A percentile compares a stretch with the other conserved stretches of the same genome.
Evolutionary conservation across 53 echinoderm and acorn worm genomes (phyloP).

Genomic region (Arbacia lixula): DNA sequence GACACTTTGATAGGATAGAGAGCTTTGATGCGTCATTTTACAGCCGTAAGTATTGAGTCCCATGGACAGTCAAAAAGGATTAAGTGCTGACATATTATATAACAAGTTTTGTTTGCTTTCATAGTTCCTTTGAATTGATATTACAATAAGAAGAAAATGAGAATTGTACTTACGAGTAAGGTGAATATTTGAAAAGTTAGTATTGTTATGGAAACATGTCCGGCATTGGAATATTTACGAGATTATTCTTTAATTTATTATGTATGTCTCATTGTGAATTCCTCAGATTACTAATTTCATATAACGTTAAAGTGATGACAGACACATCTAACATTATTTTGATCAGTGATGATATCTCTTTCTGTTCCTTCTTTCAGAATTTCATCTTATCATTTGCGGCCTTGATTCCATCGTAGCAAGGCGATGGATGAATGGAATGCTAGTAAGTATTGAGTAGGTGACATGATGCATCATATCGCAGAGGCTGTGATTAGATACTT

Average conservation of each 20-base stretch:
- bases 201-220: no score
- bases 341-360: background rate
- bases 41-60: slow-evolving; percentile 93
- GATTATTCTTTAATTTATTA: background rate
- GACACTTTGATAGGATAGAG: slow-evolving; percentile 98
- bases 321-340: background rate
- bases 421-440: slow-evolving; percentile 98
- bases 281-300: background rate
- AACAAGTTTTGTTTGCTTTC: no score
- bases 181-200: no score
- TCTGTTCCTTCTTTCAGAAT: slow-evolving; percentile 63
- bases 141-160: no score
- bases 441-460: slow-evolving; percentile 70
- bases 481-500: background rate
- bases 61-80: no score
- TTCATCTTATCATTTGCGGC: slow-evolving; percentile 91
- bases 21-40: slow-evolving; percentile 92
- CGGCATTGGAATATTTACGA: background rate
- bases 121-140: no score
- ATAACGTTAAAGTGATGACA: background rate
- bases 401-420: slow-evolving; percentile 95
- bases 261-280: background rate
- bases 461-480: background rate
- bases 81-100: no score
- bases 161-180: no score